Evolutionary conservation across 2,113 vertebrate species (phyloP).

Genomic region (Diglossa brunneiventris): DNA sequence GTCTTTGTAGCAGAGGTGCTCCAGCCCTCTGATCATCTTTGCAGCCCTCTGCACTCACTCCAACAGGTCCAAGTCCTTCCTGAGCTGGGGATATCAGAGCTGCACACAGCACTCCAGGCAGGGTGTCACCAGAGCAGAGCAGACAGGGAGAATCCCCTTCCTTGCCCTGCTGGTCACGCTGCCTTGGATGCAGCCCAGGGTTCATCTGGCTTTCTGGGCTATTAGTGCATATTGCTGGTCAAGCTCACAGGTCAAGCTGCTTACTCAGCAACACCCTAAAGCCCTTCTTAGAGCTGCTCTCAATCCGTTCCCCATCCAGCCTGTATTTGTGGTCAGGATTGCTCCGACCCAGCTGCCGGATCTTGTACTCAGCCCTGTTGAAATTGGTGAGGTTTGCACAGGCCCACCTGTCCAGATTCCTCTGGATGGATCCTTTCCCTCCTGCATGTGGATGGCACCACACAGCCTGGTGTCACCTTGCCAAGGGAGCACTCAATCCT

Average conservation of each 20-base stretch:
- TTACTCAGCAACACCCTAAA: background rate
- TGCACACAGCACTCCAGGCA: background rate
- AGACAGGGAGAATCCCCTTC: background rate
- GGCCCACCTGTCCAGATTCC: background rate
- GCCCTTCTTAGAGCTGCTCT: background rate
- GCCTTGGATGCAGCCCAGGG: background rate
- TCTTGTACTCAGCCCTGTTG: background rate
- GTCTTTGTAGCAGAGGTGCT: background rate
- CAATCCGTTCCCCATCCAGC: background rate
- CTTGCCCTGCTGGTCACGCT: background rate
- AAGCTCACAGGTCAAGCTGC: background rate
- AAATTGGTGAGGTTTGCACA: background rate
- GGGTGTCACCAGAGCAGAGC: background rate
- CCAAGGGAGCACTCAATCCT: accelerated
- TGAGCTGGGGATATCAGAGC: background rate
- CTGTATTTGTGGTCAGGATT: background rate
- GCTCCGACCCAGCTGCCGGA: accelerated
- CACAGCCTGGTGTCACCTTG: background rate
- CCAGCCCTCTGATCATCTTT: background rate
- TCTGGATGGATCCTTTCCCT: background rate
- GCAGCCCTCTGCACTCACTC: background rate
- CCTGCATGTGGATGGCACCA: background rate
- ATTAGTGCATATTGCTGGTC: accelerated
- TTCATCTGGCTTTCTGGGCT: background rate
- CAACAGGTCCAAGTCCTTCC: background rate